Evolutionary conservation across 2,113 vertebrate species (phyloP), one percentile per base, ranked within the genome.

Genomic region (Scartelaos histophorus): DNA sequence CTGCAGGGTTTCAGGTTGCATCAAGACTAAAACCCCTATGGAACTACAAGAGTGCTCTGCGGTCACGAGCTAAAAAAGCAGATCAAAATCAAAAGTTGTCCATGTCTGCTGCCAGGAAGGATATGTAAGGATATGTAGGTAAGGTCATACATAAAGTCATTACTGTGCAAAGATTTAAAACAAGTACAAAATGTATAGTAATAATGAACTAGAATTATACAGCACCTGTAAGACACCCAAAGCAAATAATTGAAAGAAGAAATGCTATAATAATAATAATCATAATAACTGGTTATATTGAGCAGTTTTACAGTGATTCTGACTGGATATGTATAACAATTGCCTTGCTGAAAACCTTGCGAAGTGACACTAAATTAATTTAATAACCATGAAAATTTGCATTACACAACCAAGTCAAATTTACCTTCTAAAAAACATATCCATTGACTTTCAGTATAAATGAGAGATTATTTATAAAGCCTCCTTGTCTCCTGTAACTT

Each of bases 1-100:
- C 56, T 25, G 56, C 11, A 79, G 61, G 73, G 81, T 87, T 78
- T 90, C 88, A 81, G 75, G 80, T 88, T 88, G 80, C 82, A 77
- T 76, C 71, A 72, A 87, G 83, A 81, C 56, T 79, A 71, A 81
- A 83, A 86, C 79, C 67, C 68, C 68, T 38, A 54, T n/a, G 25
- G 29, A 69, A 69, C 71, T 64, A 11, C 61, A 72, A 64, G 76
- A 66, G 73, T 21, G 24, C 70, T 13, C 43, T 22, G 67, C 19
- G 22, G 57, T 57, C 66, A 49, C 34, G 15, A 66, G 69, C 53
- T 74, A 56, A 84, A 71, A 85, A 78, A 56, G 79, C 76, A 80
- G 78, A 83, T 64, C 70, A 66, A 29, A 83, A 88, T 74, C 65
- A 78, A 83, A 83, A 49, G 73, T 38, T 64, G 61, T 83, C 38